Evolutionary conservation across 2,113 vertebrate genomes (phyloP).

Genomic region (Indicator maculatus): DNA sequence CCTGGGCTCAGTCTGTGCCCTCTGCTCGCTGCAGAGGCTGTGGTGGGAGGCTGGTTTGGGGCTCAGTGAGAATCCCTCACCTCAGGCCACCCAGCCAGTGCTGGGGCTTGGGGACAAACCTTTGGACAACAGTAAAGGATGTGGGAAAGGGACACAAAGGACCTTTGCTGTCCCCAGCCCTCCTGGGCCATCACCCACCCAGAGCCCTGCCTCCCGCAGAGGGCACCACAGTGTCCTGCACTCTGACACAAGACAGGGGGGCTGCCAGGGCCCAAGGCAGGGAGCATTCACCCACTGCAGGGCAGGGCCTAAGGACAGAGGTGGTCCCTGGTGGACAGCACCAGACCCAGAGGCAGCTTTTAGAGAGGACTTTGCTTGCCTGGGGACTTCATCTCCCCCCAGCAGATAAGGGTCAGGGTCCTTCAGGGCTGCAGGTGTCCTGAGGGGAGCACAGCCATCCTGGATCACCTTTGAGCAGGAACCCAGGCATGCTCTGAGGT

Average conservation of each 20-base stretch:
- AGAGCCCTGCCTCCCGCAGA: neutral
- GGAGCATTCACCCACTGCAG: neutral
- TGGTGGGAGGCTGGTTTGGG: accelerated
- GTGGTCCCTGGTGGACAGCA: accelerated
- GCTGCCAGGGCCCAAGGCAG: accelerated
- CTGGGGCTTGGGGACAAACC: neutral
- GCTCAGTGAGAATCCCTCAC: accelerated
- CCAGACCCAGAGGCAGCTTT: neutral
- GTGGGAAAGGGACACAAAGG: accelerated
- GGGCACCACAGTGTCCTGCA: accelerated
- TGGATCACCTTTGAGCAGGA: accelerated
- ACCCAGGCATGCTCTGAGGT: accelerated
- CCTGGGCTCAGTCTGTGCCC: accelerated
- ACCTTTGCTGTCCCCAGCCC: neutral
- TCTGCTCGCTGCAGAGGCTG: accelerated
- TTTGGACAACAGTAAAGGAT: accelerated
- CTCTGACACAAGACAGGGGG: accelerated
- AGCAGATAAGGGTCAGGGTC: neutral
- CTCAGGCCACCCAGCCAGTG: accelerated
- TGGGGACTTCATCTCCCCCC: neutral
- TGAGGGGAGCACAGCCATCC: neutral
- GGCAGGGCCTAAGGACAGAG: neutral
- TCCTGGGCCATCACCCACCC: neutral
- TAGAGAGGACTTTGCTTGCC: neutral
- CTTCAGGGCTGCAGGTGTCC: accelerated